A percentile compares a stretch with the other conserved stretches of the same genome.
phyloP scores from a whole-genome alignment of 2,888 invertebrate genomes.

The Flexamia atlantica region DNA sequence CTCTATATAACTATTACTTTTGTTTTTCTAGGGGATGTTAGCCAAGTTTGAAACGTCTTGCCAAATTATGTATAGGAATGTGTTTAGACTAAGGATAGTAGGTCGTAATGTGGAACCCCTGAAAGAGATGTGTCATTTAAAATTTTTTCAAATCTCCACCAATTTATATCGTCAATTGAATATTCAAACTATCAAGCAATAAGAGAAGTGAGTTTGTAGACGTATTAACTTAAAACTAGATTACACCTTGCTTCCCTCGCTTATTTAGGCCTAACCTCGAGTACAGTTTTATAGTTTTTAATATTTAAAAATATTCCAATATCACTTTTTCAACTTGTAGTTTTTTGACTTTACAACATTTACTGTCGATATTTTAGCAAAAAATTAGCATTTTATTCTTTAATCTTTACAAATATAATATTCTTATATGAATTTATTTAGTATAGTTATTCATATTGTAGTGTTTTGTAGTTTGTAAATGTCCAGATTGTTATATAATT shows the following conservation, averaged over 20 bases:
- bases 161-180: conserved; percentile 41
- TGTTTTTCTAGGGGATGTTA: neutral
- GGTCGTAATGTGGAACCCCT: conserved; percentile 33
- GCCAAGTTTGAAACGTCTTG: neutral
- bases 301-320: conserved; percentile 5
- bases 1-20: neutral
- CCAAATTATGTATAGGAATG: conserved; percentile 22
- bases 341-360: conserved; percentile 22
- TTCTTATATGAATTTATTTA: conserved; percentile 34
- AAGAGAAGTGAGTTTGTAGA: conserved; percentile 33
- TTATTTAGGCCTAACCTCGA: conserved; percentile 26
- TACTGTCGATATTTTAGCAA: conserved; percentile 23
- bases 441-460: conserved; percentile 27
- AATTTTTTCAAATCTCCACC: neutral
- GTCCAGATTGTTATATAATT: too few relatives aligned
- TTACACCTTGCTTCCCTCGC: neutral
- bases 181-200: conserved; percentile 32
- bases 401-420: conserved; percentile 32
- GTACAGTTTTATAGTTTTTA: conserved; percentile 28
- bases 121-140: conserved; percentile 50
- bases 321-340: conserved; percentile 13
- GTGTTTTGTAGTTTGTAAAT: conserved; percentile 24
- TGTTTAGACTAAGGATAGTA: conserved; percentile 18
- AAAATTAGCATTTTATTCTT: conserved; percentile 33
- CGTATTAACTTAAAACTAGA: neutral